Evolutionary conservation across 2,113 vertebrate genomes (phyloP).

Genomic region (Varanus salvator): DNA sequence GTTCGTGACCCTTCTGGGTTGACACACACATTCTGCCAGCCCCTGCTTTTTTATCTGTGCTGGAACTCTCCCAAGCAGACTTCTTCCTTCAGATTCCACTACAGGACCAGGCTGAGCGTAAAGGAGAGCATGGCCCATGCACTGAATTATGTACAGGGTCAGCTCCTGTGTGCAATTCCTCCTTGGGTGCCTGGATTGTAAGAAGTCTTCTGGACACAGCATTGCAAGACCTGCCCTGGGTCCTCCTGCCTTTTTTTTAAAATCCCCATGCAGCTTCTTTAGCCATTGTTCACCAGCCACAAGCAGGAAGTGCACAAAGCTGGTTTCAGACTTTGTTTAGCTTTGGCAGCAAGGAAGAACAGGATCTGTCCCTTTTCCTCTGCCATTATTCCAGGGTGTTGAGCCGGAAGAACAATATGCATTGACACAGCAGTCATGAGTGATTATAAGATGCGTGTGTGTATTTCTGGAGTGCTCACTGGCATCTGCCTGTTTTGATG

Average conservation of each 20-base stretch:
- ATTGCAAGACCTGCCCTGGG: background rate
- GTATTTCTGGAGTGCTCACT: background rate
- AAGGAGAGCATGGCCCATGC: background rate
- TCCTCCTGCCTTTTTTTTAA: background rate
- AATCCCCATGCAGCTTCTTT: background rate
- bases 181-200: background rate
- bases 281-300: background rate
- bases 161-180: background rate
- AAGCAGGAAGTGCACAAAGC: background rate
- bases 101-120: too few species aligned
- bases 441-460: background rate
- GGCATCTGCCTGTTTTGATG: too few species aligned
- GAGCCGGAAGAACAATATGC: background rate
- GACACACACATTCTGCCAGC: background rate
- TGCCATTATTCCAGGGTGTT: background rate
- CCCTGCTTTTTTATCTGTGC: background rate
- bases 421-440: background rate
- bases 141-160: background rate
- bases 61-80: background rate
- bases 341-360: background rate
- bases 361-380: background rate
- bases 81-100: background rate
- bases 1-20: background rate
- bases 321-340: background rate
- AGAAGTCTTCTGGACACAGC: background rate